phyloP scores from a whole-genome alignment of 2,113 vertebrate species.

The Sminthopsis crassicaudata region DNA sequence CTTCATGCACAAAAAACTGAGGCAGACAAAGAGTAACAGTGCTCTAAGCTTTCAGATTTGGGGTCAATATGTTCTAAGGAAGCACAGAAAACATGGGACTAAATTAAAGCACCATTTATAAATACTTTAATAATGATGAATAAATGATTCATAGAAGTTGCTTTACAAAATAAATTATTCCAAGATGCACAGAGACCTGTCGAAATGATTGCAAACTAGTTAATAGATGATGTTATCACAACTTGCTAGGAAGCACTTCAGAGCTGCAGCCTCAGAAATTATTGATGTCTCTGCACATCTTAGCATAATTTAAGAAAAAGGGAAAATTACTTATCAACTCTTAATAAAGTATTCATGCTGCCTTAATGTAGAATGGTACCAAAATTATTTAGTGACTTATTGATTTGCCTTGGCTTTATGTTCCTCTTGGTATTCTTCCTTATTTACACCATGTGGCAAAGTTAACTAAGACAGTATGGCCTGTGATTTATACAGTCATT shows the following conservation, averaged over 20 bases:
- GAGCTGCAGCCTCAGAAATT: not conserved
- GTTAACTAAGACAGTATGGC: constrained; percentile 5
- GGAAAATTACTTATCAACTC: constrained; percentile 36
- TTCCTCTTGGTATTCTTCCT: constrained; percentile 41
- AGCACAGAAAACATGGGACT: constrained; percentile 40
- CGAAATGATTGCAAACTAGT: constrained; percentile 18
- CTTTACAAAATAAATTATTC: constrained; percentile 54
- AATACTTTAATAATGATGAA: constrained; percentile 71
- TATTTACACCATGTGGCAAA: constrained; percentile 43
- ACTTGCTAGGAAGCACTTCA: not conserved
- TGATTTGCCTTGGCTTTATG: constrained; percentile 23
- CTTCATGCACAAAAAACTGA: constrained; percentile 40
- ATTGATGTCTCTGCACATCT: not conserved
- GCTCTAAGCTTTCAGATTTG: constrained; percentile 55
- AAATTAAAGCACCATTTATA: constrained; percentile 65
- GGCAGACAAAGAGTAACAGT: constrained; percentile 24
- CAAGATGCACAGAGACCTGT: constrained; percentile 32
- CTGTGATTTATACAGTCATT: constrained; percentile 23
- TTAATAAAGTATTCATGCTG: constrained; percentile 47
- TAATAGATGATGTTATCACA: constrained; percentile 15
- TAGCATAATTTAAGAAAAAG: constrained; percentile 54
- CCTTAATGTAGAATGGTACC: constrained; percentile 44
- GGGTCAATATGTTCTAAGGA: constrained; percentile 50
- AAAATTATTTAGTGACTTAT: constrained; percentile 58
- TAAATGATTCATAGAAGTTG: constrained; percentile 69